These are phyloP conservation scores for Diadegma fenestrale DNA, from an alignment of 2,888 invertebrate genomes.

Conservation along the genomic window DNA sequence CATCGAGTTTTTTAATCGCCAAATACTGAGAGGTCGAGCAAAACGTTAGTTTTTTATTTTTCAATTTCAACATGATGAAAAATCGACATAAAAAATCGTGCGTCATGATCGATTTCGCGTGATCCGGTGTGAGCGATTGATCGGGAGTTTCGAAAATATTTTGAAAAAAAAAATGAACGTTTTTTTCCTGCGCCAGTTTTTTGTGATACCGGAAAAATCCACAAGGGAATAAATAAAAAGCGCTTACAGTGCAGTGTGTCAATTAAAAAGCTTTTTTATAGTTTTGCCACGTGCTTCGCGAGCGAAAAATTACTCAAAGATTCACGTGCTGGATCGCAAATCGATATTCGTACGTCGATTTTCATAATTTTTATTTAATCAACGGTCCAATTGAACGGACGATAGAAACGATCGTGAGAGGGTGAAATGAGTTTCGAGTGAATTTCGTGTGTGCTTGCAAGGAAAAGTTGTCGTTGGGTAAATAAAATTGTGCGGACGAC, in stretches of 20 bases:
- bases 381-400: background rate
- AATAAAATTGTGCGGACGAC: conserved; percentile 19
- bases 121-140: background rate
- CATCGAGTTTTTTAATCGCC: background rate
- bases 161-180: background rate
- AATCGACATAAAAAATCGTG: background rate
- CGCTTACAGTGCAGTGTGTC: conserved; percentile 29
- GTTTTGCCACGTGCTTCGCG: background rate
- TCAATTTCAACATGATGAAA: background rate
- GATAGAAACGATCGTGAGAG: conserved; percentile 5
- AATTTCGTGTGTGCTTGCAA: background rate
- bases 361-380: background rate
- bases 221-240: background rate
- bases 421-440: background rate
- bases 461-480: background rate
- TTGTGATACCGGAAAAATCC: background rate
- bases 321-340: background rate
- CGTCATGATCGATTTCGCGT: background rate
- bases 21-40: background rate
- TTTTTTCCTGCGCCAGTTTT: background rate
- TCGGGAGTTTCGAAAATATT: background rate
- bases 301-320: background rate
- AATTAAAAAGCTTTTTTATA: background rate
- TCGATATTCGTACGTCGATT: background rate
- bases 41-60: background rate